Conservation (phyloP, 1,140 invertebrate species). For the Bradynema listronoti region DNA sequence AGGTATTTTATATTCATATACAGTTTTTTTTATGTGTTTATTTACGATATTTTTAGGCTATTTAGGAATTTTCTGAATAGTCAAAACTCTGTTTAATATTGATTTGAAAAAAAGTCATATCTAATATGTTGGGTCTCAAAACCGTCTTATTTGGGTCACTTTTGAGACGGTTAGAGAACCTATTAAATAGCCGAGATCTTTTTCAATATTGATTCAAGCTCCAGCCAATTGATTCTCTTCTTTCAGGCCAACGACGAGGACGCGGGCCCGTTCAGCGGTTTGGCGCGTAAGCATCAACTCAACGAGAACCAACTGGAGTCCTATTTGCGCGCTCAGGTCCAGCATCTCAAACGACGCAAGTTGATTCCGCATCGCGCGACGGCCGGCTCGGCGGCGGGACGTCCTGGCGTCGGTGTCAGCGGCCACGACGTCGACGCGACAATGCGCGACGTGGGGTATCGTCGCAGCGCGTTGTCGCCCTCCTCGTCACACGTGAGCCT, state of each 20-base stretch:
- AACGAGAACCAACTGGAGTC: slow-evolving; percentile 39
- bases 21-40: neutral
- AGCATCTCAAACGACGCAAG: slow-evolving; percentile 41
- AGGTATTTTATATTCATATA: slow-evolving; percentile 3
- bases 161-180: neutral
- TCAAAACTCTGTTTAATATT: too few relatives aligned
- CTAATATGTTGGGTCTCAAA: too few relatives aligned
- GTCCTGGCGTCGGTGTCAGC: neutral
- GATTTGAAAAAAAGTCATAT: too few relatives aligned
- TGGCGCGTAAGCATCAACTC: slow-evolving; percentile 29
- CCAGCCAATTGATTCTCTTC: neutral
- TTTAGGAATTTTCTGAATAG: slow-evolving; percentile 1
- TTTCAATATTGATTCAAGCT: slow-evolving; percentile 3
- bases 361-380: slow-evolving; percentile 39
- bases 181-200: slow-evolving; percentile 5
- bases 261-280: slow-evolving; percentile 24
- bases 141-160: too few relatives aligned
- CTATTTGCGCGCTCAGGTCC: slow-evolving; percentile 45
- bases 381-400: neutral
- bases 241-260: slow-evolving; percentile 18
- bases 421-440: neutral
- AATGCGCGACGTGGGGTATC: slow-evolving; percentile 3
- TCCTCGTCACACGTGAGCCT: slow-evolving; percentile 38
- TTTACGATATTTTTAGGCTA: neutral
- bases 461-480: slow-evolving; percentile 31